phyloP scores from a whole-genome alignment of 2,888 invertebrate species.

The Abrostola tripartita region DNA sequence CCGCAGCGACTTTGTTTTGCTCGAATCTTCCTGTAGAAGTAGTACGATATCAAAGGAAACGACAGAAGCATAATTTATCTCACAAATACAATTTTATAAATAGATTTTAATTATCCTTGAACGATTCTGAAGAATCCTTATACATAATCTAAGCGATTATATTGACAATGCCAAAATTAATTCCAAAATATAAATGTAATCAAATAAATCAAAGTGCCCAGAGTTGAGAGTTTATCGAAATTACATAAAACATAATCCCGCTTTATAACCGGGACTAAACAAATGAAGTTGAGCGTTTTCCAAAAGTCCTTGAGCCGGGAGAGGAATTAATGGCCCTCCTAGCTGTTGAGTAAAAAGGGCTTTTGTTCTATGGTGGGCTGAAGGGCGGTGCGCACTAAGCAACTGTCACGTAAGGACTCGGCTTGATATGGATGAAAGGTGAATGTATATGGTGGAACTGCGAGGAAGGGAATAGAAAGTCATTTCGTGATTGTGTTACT shows the following conservation, averaged over 20 bases:
- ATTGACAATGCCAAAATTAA: conserved; percentile 30
- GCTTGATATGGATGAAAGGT: conserved; percentile 11
- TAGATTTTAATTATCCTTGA: conserved; percentile 26
- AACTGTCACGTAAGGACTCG: conserved; percentile 48
- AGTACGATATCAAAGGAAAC: not conserved
- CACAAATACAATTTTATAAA: conserved; percentile 16
- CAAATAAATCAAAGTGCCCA: conserved; percentile 48
- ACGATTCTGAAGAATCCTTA: conserved; percentile 9
- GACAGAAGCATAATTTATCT: not conserved
- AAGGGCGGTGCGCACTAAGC: conserved; percentile 56
- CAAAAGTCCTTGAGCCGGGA: conserved; percentile 52
- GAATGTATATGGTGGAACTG: conserved; percentile 24
- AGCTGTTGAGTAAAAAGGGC: conserved; percentile 60
- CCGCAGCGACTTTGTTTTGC: too few species aligned
- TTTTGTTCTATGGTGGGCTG: conserved; percentile 59
- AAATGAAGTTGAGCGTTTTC: conserved; percentile 65
- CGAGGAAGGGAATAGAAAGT: conserved; percentile 41
- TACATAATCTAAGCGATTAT: conserved; percentile 27
- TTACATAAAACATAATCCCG: conserved; percentile 56
- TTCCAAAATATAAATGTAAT: conserved; percentile 22
- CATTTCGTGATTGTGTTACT: conserved; percentile 36
- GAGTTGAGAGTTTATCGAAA: conserved; percentile 53
- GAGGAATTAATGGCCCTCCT: conserved; percentile 60
- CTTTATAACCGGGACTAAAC: conserved; percentile 59
- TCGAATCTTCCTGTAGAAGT: not conserved